These are phyloP conservation scores for Hipposideros armiger DNA, from an alignment of 2,113 vertebrate species.

Conservation along the genomic window DNA sequence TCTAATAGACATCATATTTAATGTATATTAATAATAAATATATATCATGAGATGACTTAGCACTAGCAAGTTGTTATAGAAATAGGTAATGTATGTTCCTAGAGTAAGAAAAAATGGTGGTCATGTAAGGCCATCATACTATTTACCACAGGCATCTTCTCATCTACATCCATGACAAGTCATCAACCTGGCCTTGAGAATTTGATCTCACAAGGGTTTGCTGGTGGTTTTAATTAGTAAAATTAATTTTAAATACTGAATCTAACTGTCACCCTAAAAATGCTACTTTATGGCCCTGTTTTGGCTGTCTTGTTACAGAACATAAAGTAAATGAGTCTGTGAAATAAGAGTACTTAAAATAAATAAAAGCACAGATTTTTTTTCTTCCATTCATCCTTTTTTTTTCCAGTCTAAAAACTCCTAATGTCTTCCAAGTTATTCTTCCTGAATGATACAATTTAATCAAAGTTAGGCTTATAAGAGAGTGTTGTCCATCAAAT, in stretches of 20 bases:
- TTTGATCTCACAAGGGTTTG: not conserved
- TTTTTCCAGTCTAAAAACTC: not conserved
- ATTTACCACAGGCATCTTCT: not conserved
- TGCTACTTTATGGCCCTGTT: not conserved
- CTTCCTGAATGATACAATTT: not conserved
- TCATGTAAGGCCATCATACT: not conserved
- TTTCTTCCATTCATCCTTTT: not conserved
- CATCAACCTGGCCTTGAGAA: not conserved
- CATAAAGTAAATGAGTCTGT: not conserved
- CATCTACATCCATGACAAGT: not conserved
- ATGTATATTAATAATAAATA: not conserved
- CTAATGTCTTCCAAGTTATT: not conserved
- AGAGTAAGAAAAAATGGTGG: not conserved
- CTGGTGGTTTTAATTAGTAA: not conserved
- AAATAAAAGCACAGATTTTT: not conserved
- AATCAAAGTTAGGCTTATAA: not conserved
- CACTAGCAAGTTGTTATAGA: not conserved
- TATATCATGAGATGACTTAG: not conserved
- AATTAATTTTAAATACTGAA: not conserved
- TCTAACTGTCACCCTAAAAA: not conserved
- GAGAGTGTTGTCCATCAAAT: not conserved
- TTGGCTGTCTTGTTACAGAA: not conserved
- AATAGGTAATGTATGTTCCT: not conserved
- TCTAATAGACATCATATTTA: not conserved
- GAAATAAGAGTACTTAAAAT: not conserved